Evolutionary conservation across 1,140 invertebrate genomes (phyloP).

Genomic region (Danaus plexippus): DNA sequence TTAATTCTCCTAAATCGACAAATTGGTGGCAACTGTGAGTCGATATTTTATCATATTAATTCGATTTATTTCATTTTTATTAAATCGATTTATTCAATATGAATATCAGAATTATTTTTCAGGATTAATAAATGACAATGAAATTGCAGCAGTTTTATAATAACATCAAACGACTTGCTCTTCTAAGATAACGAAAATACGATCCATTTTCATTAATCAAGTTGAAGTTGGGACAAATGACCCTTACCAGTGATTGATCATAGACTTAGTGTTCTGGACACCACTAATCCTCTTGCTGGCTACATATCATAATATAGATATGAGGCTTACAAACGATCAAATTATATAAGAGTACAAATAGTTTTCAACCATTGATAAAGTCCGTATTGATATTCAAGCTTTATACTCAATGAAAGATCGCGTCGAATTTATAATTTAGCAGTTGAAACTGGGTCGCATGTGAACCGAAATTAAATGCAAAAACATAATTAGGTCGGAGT

Average conservation of each 20-base stretch:
- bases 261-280: constrained; percentile 22
- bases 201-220: constrained; percentile 21
- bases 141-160: too few relatives aligned
- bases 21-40: too few relatives aligned
- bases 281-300: constrained; percentile 13
- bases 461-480: constrained; percentile 20
- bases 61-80: neutral
- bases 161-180: too few relatives aligned
- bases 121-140: too few relatives aligned
- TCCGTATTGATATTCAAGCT: too few relatives aligned
- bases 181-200: constrained; percentile 1
- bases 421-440: constrained; percentile 2
- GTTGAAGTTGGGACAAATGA: constrained; percentile 17
- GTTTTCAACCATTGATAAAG: too few relatives aligned
- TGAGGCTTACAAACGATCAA: too few relatives aligned
- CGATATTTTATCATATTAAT: neutral
- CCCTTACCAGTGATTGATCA: constrained; percentile 27
- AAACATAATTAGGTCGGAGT: constrained; percentile 41
- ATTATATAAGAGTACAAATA: too few relatives aligned
- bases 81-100: constrained; percentile 9
- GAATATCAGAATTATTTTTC: too few relatives aligned
- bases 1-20: too few relatives aligned
- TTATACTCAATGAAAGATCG: too few relatives aligned
- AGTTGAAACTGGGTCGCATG: neutral
- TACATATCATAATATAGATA: too few relatives aligned